These are phyloP conservation scores for Holothuria leucospilota DNA, from an alignment of 53 echinoderm and acorn worm genomes.

Conservation along the genomic window DNA sequence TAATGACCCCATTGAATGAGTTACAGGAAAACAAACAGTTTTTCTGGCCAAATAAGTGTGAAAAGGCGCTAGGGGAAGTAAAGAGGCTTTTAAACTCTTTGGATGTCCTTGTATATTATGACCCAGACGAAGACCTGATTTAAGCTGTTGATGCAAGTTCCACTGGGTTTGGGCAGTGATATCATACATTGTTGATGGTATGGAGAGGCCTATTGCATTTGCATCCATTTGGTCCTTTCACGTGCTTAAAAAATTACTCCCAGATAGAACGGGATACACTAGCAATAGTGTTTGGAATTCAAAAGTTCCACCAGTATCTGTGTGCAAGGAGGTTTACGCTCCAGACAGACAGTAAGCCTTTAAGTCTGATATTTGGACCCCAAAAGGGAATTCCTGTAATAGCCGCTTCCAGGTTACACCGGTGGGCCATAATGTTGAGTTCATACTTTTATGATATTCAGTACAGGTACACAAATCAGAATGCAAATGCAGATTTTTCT, in stretches of 20 bases:
- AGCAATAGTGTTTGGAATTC: conserved; percentile 10
- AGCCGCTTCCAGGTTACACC: no score
- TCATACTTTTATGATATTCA: neutral
- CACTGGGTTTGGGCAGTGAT: neutral
- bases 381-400: conserved; percentile 5
- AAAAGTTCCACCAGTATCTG: conserved; percentile 12
- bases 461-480: no score
- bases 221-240: neutral
- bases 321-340: neutral
- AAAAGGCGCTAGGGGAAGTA: no score
- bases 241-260: neutral
- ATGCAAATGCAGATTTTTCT: conserved; percentile 27
- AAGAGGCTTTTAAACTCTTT: neutral
- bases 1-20: no score
- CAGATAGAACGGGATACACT: conserved; percentile 32
- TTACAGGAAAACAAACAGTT: no score
- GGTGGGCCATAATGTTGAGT: conserved; percentile 28
- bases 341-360: neutral
- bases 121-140: neutral
- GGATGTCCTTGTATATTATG: conserved; percentile 41
- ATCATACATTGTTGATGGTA: neutral
- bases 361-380: conserved; percentile 16
- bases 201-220: neutral
- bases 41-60: no score
- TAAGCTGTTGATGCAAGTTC: conserved; percentile 31